phyloP scores from a whole-genome alignment of 2,888 invertebrate genomes.

The Eretmocerus hayati region DNA sequence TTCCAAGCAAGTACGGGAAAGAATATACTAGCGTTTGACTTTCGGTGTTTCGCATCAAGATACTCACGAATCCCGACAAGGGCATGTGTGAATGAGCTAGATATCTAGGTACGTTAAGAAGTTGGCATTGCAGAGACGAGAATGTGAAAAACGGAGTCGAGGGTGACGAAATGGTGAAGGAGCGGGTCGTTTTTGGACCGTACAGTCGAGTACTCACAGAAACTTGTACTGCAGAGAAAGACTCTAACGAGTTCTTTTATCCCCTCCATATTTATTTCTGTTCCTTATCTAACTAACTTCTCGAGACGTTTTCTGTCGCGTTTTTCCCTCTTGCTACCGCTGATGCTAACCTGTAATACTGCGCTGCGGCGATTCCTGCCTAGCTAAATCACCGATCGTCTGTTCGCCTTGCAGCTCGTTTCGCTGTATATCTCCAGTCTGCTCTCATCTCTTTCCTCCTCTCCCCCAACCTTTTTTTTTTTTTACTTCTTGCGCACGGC shows the following conservation, averaged over 20 bases:
- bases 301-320: slow-evolving; percentile 22
- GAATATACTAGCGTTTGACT: too few relatives aligned
- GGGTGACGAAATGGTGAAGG: slow-evolving; percentile 20
- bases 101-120: slow-evolving; percentile 7
- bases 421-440: background rate
- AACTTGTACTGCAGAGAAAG: slow-evolving; percentile 36
- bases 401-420: background rate
- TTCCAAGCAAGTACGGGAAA: too few relatives aligned
- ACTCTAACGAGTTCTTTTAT: slow-evolving; percentile 40
- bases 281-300: slow-evolving; percentile 44
- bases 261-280: slow-evolving; percentile 45
- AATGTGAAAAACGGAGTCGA: slow-evolving; percentile 11
- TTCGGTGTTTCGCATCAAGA: too few relatives aligned
- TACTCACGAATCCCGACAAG: too few relatives aligned
- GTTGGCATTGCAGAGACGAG: slow-evolving; percentile 16
- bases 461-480: too few relatives aligned
- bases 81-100: too few relatives aligned
- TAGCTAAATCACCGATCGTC: slow-evolving; percentile 19
- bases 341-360: background rate
- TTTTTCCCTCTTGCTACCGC: slow-evolving; percentile 2
- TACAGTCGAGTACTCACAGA: slow-evolving; percentile 38
- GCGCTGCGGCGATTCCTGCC: slow-evolving; percentile 4
- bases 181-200: slow-evolving; percentile 26
- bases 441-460: background rate
- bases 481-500: slow-evolving; percentile 23